A percentile compares a stretch with the other conserved stretches of the same genome.
Evolutionary conservation across 2,797 vertebrate genomes (phyloP).

Genomic region (Salmo trutta): DNA sequence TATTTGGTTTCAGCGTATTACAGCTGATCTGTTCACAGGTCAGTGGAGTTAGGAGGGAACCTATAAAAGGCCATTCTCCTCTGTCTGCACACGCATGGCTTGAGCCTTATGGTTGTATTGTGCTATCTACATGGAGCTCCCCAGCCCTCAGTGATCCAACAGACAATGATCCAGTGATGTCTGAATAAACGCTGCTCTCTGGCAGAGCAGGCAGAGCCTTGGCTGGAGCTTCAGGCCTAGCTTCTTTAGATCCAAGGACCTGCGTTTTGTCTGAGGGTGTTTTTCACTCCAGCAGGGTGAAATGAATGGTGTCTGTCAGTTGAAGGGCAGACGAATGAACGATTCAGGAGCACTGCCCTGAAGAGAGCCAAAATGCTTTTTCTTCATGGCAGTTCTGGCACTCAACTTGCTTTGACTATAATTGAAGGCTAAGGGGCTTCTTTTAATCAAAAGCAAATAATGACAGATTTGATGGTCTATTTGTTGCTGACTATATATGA

Average conservation of each 20-base stretch:
- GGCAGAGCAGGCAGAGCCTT: slow-evolving; percentile 28
- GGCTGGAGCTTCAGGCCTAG: slow-evolving; percentile 42
- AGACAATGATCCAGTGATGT: slow-evolving; percentile 41
- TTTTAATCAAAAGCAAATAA: slow-evolving; percentile 15
- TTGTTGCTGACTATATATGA: neutral
- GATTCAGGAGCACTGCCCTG: slow-evolving; percentile 13
- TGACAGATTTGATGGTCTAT: neutral
- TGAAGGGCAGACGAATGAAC: slow-evolving; percentile 7
- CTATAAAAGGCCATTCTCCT: slow-evolving; percentile 20
- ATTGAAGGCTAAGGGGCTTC: slow-evolving; percentile 1
- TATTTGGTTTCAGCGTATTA: neutral
- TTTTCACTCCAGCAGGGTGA: slow-evolving; percentile 41
- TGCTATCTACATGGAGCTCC: slow-evolving; percentile 34
- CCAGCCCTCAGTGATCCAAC: slow-evolving; percentile 18
- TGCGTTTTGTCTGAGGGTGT: slow-evolving; percentile 13
- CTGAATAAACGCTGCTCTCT: slow-evolving; percentile 33
- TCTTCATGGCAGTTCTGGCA: slow-evolving; percentile 4
- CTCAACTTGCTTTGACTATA: neutral
- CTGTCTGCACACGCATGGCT: slow-evolving; percentile 12
- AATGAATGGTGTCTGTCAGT: slow-evolving; percentile 46
- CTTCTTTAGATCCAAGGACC: slow-evolving; percentile 22
- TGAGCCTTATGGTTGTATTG: slow-evolving; percentile 15
- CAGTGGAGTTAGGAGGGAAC: slow-evolving; percentile 12
- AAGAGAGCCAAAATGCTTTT: slow-evolving; percentile 7
- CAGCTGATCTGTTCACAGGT: slow-evolving; percentile 1